Base-by-base conservation (phyloP, 1,140 invertebrate genomes). In the Aricia agestis region DNA sequence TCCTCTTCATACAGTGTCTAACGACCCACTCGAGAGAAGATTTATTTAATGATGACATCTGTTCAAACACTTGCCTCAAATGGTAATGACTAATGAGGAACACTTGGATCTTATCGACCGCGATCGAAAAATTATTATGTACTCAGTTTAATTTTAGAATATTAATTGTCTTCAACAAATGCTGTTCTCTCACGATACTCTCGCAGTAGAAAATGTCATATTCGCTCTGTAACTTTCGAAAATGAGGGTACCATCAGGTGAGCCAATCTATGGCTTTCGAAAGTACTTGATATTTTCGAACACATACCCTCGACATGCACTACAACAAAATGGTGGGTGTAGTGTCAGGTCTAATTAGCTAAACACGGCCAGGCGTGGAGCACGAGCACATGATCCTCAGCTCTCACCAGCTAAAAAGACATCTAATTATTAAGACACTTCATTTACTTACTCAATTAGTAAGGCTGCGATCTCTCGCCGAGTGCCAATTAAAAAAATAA, bases 401-500 rank as follows among this genome's bases (percentile, higher is more conserved):
- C 79, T 78, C 82, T 79, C 81, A 75, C 78, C 76, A 81, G 79
- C 78, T 80, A 89, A 87, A 86, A 90, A 86, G 84, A 84, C 84
- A 83, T 86, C 83, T 85, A 88, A 88, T 87, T 90, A 89, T 90
- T 90, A 87, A 89, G 86, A 84, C 84, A 90, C 86, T 89, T 87
- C 83, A 90, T 90, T 90, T 90, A 90, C 84, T 88, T 87, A 89
- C 78, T 87, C 86, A 90, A 89, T 89, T 89, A 89, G 84, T 83
- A 89, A 86, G 84, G 83, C 84, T 85, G 82, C 81, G 80, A 86
- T 83, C 80, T 84, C 81, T 78, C 81, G 79, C 73, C 70, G 79
- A 90, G 86, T 87, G 82, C 87, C 87, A 89, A 90, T 89, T 89
- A 90, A 90, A 88, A 69, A 89, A 88, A 88, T 88, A 87, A 86